A percentile compares a stretch with the other conserved stretches of the same genome.
These are phyloP conservation scores for Gambusia affinis DNA, from an alignment of 2,113 vertebrate genomes.

Conservation along the genomic window DNA sequence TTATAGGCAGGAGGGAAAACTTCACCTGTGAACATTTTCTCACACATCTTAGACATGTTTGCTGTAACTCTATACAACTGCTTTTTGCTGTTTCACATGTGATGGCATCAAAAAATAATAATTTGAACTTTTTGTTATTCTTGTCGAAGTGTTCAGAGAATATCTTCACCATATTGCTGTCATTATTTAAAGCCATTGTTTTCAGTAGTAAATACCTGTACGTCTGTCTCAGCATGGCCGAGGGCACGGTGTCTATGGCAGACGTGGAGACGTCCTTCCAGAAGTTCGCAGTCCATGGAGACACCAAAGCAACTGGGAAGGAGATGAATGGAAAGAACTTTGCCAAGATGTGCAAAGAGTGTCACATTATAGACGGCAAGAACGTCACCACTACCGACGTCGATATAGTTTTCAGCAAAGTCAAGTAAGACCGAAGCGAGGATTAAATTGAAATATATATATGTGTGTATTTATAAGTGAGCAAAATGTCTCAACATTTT, in stretches of 20 bases:
- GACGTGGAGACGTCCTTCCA: slow-evolving; percentile 82
- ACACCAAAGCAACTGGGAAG: slow-evolving; percentile 81
- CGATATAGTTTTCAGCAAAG: slow-evolving; percentile 90
- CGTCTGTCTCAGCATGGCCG: slow-evolving; percentile 71
- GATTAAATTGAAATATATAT: neutral
- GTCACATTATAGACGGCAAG: slow-evolving; percentile 87
- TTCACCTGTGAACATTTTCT: too few relatives aligned
- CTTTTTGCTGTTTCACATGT: neutral
- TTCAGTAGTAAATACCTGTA: slow-evolving; percentile 6
- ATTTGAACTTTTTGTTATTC: neutral
- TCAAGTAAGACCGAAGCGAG: slow-evolving; percentile 83
- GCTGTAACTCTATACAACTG: neutral
- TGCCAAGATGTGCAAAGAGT: slow-evolving; percentile 90
- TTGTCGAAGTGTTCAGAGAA: neutral
- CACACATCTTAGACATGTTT: neutral
- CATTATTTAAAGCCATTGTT: neutral
- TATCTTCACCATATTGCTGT: neutral
- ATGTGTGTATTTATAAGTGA: neutral
- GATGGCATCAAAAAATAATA: neutral
- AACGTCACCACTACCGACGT: slow-evolving; percentile 84
- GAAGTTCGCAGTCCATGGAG: slow-evolving; percentile 84
- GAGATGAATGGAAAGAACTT: slow-evolving; percentile 90
- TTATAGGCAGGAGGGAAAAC: too few relatives aligned
- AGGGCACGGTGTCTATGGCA: slow-evolving; percentile 52
- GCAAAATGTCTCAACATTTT: neutral